Percentiles rank a stretch among this genome's conserved stretches.
These are phyloP conservation scores for Gastracanthus pulcherrimus DNA, from an alignment of 2,888 invertebrate genomes.

Conservation along the genomic window DNA sequence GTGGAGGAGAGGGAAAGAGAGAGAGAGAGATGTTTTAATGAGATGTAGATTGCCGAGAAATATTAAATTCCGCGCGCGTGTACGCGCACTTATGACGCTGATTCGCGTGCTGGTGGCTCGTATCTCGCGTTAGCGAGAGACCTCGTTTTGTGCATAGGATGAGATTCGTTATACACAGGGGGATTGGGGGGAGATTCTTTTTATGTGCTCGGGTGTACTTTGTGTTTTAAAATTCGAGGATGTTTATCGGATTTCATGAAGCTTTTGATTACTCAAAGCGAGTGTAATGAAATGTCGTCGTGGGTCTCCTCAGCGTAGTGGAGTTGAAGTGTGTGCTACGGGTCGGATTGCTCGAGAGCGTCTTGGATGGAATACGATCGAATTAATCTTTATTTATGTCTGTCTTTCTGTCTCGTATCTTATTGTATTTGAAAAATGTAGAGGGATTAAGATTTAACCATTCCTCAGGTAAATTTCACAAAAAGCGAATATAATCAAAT, in stretches of 20 bases:
- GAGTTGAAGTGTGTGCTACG: not conserved
- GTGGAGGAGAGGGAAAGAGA: not conserved
- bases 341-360: too few relatives aligned
- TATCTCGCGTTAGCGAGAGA: not conserved
- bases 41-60: conserved; percentile 40
- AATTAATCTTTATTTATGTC: too few relatives aligned
- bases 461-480: too few relatives aligned
- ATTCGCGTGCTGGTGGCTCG: not conserved
- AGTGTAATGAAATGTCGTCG: not conserved
- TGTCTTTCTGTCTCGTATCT: too few relatives aligned
- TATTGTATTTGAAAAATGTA: too few relatives aligned
- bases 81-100: conserved; percentile 1
- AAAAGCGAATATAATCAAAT: too few relatives aligned
- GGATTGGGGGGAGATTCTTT: not conserved
- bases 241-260: not conserved
- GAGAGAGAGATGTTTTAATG: not conserved
- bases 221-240: not conserved
- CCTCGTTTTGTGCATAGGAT: too few relatives aligned
- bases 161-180: too few relatives aligned
- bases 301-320: not conserved
- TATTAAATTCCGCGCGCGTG: conserved; percentile 35
- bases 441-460: too few relatives aligned
- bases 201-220: not conserved
- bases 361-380: too few relatives aligned
- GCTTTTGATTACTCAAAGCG: conserved; percentile 25